Evolutionary conservation across 1,140 invertebrate species (phyloP), one percentile per base, ranked within the genome.

Genomic region (Limonius californicus): DNA sequence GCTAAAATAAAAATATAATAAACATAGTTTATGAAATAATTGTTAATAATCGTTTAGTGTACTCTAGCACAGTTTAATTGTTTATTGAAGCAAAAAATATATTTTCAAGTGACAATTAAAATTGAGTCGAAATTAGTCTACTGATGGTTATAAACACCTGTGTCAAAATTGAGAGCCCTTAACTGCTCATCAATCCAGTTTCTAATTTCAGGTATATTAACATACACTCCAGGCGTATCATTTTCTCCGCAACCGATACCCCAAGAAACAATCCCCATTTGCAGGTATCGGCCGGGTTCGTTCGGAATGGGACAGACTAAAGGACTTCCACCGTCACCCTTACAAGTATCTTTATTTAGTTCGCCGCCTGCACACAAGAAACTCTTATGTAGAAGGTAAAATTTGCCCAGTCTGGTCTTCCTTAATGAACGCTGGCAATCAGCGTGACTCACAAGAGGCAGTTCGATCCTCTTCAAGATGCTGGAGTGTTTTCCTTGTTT

Each of bases 331-430:
- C 81, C 81, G 58, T 84, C 83, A 61, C 85, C 87, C 67, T 80
- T 83, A 69, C 89, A 92, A 0, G 89, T 88, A 68, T 92, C 90
- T 70, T 81, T 82, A 85, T 27, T 71, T 15, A 71, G 30, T 65
- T 82, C 78, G 0, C 88, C 89, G 2, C 89, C 89, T 16, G 89
- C 88, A 66, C 88, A 90, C 14, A 89, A 77, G 68, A 90, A 90
- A 60, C 83, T 86, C 2, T 80, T 69, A 59, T 89, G 81, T 3
- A 91, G 70, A 16, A 76, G 68, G 65, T 86, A 91, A 47, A 74
- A 78, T 0, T 69, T 69, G 0, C 88, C 88, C 0, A 91, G 74
- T 61, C 83, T 72, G 0, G 88, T 89, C 39, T 60, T 69, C 30
- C 83, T 76, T 8, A 91, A 71, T 32, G 76, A 66, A 0, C 73